phyloP scores from a whole-genome alignment of 2,888 invertebrate genomes.

The Melanchra persicariae region DNA sequence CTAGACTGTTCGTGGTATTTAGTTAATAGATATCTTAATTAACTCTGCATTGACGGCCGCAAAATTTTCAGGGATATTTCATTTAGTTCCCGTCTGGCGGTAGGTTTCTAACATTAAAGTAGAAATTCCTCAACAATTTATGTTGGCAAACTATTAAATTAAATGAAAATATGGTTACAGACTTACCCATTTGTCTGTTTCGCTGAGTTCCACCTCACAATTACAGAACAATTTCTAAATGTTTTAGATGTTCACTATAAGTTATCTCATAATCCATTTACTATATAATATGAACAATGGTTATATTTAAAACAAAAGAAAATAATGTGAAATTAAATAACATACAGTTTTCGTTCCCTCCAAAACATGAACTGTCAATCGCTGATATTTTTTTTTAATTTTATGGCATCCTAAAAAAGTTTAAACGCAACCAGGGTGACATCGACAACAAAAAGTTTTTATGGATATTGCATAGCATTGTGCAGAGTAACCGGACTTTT shows the following conservation, averaged over 20 bases:
- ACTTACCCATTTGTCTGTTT: background rate
- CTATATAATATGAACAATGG: no score
- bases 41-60: background rate
- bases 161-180: background rate
- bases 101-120: background rate
- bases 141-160: background rate
- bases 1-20: background rate
- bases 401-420: slow-evolving; percentile 33
- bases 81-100: background rate
- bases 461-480: slow-evolving; percentile 1
- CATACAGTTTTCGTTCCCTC: background rate
- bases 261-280: background rate
- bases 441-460: slow-evolving; percentile 31
- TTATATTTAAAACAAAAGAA: no score
- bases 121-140: background rate
- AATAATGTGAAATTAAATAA: no score
- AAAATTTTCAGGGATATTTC: background rate
- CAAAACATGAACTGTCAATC: slow-evolving; percentile 17
- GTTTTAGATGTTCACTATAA: background rate
- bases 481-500: background rate
- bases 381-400: slow-evolving; percentile 1
- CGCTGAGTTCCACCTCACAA: background rate
- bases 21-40: background rate
- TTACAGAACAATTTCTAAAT: background rate
- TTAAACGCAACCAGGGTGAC: background rate